A percentile compares a stretch with the other conserved stretches of the same genome.
Evolutionary conservation across 2,888 invertebrate species (phyloP).

Genomic region (Fragum sueziense): DNA sequence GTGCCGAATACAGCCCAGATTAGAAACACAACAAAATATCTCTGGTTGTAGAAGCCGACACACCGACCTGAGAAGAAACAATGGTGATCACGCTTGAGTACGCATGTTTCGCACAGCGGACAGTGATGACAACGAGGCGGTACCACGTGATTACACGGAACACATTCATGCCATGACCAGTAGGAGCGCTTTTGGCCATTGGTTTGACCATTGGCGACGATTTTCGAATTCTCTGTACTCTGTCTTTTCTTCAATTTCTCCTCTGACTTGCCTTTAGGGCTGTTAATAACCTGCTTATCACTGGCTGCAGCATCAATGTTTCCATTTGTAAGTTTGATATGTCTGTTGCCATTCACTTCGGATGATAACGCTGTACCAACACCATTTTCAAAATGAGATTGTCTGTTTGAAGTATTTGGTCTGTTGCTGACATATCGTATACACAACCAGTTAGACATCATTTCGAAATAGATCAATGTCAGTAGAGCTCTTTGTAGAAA

Average conservation of each 20-base stretch:
- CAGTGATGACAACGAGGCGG: slow-evolving; percentile 80
- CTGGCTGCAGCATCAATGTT: too few relatives aligned
- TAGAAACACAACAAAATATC: slow-evolving; percentile 76
- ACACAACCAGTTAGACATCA: slow-evolving; percentile 76
- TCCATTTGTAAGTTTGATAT: too few relatives aligned
- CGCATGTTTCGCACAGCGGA: slow-evolving; percentile 73
- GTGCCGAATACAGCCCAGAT: slow-evolving; percentile 68
- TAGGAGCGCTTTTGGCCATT: slow-evolving; percentile 68
- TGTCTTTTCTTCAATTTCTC: background rate
- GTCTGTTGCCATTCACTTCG: too few relatives aligned
- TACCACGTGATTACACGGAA: slow-evolving; percentile 68
- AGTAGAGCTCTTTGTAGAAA: slow-evolving; percentile 23
- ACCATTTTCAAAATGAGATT: too few relatives aligned
- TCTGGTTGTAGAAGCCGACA: slow-evolving; percentile 77
- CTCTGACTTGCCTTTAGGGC: background rate
- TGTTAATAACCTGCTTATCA: background rate
- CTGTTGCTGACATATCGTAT: slow-evolving; percentile 65
- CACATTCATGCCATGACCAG: slow-evolving; percentile 79
- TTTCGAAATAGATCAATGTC: slow-evolving; percentile 56
- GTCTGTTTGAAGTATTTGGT: too few relatives aligned
- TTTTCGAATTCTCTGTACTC: background rate
- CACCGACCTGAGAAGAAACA: slow-evolving; percentile 79
- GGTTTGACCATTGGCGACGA: background rate
- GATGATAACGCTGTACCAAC: too few relatives aligned
- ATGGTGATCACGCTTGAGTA: slow-evolving; percentile 80